Evolutionary conservation across 2,888 invertebrate genomes (phyloP).

Genomic region (Drosophila kanekoi): DNA sequence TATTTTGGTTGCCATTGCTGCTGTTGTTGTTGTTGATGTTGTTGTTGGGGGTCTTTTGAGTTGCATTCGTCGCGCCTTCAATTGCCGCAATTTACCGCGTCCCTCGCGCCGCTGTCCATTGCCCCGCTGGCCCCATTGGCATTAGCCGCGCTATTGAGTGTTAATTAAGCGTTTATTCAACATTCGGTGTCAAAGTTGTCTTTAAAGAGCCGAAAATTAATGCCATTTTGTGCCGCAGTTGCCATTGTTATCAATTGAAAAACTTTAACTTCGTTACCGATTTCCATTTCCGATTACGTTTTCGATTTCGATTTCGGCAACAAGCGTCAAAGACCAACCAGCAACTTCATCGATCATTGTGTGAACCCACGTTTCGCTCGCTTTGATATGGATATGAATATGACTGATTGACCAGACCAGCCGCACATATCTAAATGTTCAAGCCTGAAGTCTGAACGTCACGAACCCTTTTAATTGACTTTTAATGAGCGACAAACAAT

Average conservation of each 20-base stretch:
- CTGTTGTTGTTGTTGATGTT: conserved; percentile 1
- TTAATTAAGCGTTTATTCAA: conserved; percentile 81
- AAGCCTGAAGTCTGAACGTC: conserved; percentile 25
- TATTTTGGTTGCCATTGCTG: conserved; percentile 17
- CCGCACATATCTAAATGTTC: conserved; percentile 4
- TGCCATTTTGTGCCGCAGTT: conserved; percentile 64
- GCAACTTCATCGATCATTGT: conserved; percentile 72
- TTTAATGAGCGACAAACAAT: conserved; percentile 50
- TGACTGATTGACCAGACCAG: conserved; percentile 46
- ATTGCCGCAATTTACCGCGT: conserved; percentile 69
- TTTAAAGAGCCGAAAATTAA: conserved; percentile 76
- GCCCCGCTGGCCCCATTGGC: conserved; percentile 34
- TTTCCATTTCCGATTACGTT: conserved; percentile 53
- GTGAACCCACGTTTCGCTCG: conserved; percentile 4
- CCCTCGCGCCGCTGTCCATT: background rate
- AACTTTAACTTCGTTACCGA: conserved; percentile 36
- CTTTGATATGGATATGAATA: conserved; percentile 43
- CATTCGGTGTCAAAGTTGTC: conserved; percentile 77
- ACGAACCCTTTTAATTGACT: conserved; percentile 66
- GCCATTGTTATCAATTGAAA: conserved; percentile 76
- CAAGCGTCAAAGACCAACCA: conserved; percentile 50
- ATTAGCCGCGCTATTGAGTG: conserved; percentile 75
- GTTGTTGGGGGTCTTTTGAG: conserved; percentile 42
- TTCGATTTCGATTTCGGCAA: conserved; percentile 50
- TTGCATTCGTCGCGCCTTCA: conserved; percentile 81